phyloP scores from a whole-genome alignment of 2,113 vertebrate genomes.

The Erythrolamprus reginae region DNA sequence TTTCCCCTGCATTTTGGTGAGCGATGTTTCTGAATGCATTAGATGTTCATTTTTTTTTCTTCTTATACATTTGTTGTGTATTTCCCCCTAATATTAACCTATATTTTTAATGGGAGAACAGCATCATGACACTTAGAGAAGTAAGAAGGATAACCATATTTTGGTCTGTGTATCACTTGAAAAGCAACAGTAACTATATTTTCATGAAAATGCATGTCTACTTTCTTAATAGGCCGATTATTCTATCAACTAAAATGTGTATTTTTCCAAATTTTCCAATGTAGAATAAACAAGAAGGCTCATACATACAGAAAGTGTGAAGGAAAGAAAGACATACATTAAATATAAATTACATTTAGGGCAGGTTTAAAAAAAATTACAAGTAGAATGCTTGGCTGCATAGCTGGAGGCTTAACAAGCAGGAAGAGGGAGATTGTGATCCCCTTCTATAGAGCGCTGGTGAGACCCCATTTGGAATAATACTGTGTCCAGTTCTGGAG shows the following conservation, averaged over 20 bases:
- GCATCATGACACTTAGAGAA: background rate
- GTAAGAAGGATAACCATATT: background rate
- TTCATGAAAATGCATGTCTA: background rate
- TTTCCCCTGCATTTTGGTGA: background rate
- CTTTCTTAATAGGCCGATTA: background rate
- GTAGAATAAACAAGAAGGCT: background rate
- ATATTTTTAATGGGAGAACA: background rate
- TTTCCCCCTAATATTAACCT: background rate
- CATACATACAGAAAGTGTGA: background rate
- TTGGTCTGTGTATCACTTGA: background rate
- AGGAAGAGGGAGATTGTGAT: no score
- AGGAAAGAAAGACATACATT: background rate
- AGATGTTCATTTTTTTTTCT: background rate
- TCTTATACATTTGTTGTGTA: background rate
- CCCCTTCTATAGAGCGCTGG: no score
- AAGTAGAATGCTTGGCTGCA: no score
- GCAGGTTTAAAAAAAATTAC: background rate
- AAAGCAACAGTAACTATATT: background rate
- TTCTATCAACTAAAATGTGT: background rate
- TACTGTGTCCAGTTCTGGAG: no score
- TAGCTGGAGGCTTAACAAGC: no score
- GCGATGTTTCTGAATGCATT: background rate
- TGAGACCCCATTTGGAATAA: no score
- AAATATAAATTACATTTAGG: background rate
- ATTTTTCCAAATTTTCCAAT: background rate